Percentiles rank a stretch among this genome's conserved stretches.
Evolutionary conservation across 2,113 vertebrate species (phyloP).

Genomic region (Hippopotamus amphibius): DNA sequence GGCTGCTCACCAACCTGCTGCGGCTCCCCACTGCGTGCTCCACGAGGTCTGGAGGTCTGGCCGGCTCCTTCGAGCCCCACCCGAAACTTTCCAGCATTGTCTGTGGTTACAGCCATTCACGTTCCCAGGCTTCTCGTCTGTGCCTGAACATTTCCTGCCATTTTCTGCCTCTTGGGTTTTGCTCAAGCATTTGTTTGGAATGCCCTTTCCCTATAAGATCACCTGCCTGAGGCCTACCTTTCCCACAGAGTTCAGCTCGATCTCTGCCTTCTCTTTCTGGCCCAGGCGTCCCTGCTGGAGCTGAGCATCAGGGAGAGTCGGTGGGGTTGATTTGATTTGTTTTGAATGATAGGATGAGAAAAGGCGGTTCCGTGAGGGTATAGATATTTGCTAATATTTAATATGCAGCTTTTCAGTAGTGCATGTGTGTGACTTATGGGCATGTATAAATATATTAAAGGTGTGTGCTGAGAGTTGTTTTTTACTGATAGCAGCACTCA

Average conservation of each 20-base stretch:
- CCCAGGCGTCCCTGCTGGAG: not conserved
- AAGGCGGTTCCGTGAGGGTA: not conserved
- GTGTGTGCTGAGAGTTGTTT: not conserved
- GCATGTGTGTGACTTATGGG: not conserved
- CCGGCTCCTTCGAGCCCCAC: not conserved
- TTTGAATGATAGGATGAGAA: not conserved
- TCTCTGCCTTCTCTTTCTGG: not conserved
- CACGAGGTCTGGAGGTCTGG: not conserved
- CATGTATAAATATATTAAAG: not conserved
- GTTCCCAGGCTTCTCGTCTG: not conserved
- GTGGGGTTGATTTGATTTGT: not conserved
- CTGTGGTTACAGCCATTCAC: not conserved
- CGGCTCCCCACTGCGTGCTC: not conserved
- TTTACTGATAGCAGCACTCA: not conserved
- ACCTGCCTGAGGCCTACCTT: not conserved
- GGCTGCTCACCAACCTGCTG: not conserved
- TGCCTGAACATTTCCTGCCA: not conserved
- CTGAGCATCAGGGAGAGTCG: not conserved
- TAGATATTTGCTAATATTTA: not conserved
- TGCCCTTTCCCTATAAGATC: not conserved
- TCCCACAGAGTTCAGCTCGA: not conserved
- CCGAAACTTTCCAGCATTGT: not conserved
- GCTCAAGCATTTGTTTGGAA: not conserved
- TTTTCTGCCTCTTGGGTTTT: conserved; percentile 7
- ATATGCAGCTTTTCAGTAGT: not conserved